Evolutionary conservation across 2,113 vertebrate genomes (phyloP).

Genomic region (Rhinolophus sinicus): DNA sequence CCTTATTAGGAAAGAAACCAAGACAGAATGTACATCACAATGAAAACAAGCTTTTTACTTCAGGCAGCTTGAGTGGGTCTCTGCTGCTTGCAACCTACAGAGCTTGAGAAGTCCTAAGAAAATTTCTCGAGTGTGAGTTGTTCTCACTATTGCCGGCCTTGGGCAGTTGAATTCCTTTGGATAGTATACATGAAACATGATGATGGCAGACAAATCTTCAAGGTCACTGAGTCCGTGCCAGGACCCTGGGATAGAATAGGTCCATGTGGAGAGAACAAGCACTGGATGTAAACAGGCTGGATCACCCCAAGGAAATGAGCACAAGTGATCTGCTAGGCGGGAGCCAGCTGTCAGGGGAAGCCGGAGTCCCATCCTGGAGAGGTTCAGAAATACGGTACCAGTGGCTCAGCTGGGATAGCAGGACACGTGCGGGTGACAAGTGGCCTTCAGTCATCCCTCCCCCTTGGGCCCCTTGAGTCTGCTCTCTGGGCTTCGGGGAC

Average conservation of each 20-base stretch:
- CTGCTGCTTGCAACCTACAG: background rate
- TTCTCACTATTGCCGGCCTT: background rate
- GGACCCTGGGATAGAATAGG: background rate
- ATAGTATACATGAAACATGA: background rate
- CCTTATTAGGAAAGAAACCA: background rate
- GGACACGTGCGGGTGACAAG: background rate
- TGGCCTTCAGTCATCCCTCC: background rate
- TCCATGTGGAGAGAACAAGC: background rate
- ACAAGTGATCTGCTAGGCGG: background rate
- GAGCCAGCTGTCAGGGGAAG: background rate
- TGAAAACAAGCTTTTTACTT: background rate
- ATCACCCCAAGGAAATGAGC: background rate
- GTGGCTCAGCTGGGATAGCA: background rate
- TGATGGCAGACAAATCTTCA: background rate
- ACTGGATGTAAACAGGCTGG: background rate
- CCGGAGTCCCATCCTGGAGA: background rate
- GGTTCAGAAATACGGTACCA: background rate
- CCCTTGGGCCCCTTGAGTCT: background rate
- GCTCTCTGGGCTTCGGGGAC: fast-evolving
- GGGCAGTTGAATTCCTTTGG: background rate
- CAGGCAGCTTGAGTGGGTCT: background rate
- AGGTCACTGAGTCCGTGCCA: background rate
- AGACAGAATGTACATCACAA: background rate
- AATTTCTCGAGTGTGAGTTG: background rate
- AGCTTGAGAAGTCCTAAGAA: background rate